Evolutionary conservation across 2,888 invertebrate genomes (phyloP).

Genomic region (Noctua pronuba): DNA sequence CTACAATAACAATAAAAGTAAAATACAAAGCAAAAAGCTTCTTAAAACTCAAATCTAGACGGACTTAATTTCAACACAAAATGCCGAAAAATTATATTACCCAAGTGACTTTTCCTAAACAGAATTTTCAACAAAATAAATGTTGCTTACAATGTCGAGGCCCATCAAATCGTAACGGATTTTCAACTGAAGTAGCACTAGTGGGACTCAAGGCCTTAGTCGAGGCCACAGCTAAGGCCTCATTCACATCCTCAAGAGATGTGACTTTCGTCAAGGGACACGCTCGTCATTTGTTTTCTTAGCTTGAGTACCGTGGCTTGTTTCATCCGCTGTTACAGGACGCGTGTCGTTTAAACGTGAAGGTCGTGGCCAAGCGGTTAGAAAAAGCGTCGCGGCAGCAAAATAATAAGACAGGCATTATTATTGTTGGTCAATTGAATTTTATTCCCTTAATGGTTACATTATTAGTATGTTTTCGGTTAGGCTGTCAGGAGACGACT

Average conservation of each 20-base stretch:
- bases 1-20: conserved; percentile 1
- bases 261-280: not conserved
- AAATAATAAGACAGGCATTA: conserved; percentile 42
- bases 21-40: not conserved
- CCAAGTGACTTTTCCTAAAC: conserved; percentile 26
- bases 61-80: conserved; percentile 26
- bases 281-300: not conserved
- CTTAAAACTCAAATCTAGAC: conserved; percentile 20
- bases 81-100: conserved; percentile 28
- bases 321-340: not conserved
- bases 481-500: conserved; percentile 28
- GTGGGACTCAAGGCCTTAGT: conserved; percentile 5
- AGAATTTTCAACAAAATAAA: conserved; percentile 42
- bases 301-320: not conserved
- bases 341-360: not conserved
- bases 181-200: conserved; percentile 49
- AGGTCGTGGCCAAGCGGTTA: not conserved
- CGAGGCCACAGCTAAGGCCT: conserved; percentile 18
- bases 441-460: conserved; percentile 30
- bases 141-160: conserved; percentile 41
- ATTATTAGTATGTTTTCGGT: conserved; percentile 52
- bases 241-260: conserved; percentile 4
- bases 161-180: conserved; percentile 52
- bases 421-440: conserved; percentile 53
- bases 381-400: conserved; percentile 17